A percentile compares a stretch with the other conserved stretches of the same genome.
phyloP scores from a whole-genome alignment of 92 coral and sea anemone species.

The Diadumene lineata region DNA sequence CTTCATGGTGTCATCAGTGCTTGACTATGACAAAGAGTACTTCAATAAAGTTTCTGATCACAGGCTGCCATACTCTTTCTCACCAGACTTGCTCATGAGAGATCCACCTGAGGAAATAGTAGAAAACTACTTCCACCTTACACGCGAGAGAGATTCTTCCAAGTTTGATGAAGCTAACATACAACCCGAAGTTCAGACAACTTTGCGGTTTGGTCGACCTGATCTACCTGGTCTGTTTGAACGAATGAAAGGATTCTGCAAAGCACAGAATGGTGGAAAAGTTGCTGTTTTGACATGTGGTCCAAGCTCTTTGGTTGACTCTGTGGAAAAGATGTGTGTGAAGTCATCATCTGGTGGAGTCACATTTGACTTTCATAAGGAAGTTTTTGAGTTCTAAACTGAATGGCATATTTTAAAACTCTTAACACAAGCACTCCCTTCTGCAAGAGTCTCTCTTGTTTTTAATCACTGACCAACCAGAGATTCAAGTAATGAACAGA shows the following conservation, averaged over 20 bases:
- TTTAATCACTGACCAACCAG: too few relatives aligned
- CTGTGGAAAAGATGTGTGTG: conserved; percentile 54
- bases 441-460: too few relatives aligned
- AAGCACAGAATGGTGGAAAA: conserved; percentile 32
- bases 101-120: conserved; percentile 45
- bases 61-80: conserved; percentile 64
- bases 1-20: conserved; percentile 71
- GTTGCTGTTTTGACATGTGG: conserved; percentile 78
- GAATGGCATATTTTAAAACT: background rate
- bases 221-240: conserved; percentile 49
- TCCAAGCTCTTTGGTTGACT: conserved; percentile 51
- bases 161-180: conserved; percentile 66
- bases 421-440: too few relatives aligned
- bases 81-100: conserved; percentile 61
- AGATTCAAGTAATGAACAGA: too few relatives aligned
- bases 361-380: conserved; percentile 73
- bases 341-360: conserved; percentile 52
- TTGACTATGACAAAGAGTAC: conserved; percentile 71
- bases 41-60: conserved; percentile 47
- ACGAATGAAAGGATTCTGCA: conserved; percentile 54
- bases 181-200: conserved; percentile 61
- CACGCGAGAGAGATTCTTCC: conserved; percentile 62
- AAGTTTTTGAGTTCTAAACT: conserved; percentile 64
- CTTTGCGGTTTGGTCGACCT: conserved; percentile 73
- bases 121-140: conserved; percentile 68